Base-by-base conservation (phyloP, 2,888 invertebrate species). In the Polia nebulosa region DNA sequence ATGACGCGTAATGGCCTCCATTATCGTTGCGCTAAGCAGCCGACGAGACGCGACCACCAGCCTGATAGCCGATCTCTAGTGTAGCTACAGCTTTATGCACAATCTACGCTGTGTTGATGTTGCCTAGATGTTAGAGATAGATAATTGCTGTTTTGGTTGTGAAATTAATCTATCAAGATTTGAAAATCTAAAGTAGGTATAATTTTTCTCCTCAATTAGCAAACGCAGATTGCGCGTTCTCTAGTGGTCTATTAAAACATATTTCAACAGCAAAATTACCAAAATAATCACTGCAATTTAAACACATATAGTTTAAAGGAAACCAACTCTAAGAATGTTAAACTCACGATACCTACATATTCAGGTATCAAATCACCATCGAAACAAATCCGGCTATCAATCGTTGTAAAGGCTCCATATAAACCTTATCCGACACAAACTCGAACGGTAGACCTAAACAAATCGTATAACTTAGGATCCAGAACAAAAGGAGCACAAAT, bases 401-500 rank as follows among this genome's bases (percentile, higher is more conserved):
- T 80, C 72, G 81, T 56, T 76, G 20, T 45, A 62, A 65, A 61
- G 53, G 47, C 53, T 59, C 66, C 72, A 67, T 69, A 80, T 80
- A 84, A 83, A 78, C 80, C 55, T 78, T 77, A 68, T 60, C 70
- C 78, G 73, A 80, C 80, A 84, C 84, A 84, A 85, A 89, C 88
- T 86, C 86, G 83, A 88, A 85, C 85, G 81, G 86, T 84, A 87
- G 84, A 88, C 87, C 87, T 88, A 88, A 85, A 85, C 87, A 88
- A 86, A 85, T 85, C 85, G 83, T 80, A 87, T 85, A 84, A 90
- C 89, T 89, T 87, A 85, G 84, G 84, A 86, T 83, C 82, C 87
- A 84, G 83, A 89, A 85, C 87, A 90, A 89, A 92, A 90, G 91
- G 89, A 88, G 84, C 88, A 80, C 87, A 90, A 90, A 90, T 89